Percentiles rank a stretch among this genome's conserved stretches.
Evolutionary conservation across 2,888 invertebrate species (phyloP).

Genomic region (Portevinia maculata): DNA sequence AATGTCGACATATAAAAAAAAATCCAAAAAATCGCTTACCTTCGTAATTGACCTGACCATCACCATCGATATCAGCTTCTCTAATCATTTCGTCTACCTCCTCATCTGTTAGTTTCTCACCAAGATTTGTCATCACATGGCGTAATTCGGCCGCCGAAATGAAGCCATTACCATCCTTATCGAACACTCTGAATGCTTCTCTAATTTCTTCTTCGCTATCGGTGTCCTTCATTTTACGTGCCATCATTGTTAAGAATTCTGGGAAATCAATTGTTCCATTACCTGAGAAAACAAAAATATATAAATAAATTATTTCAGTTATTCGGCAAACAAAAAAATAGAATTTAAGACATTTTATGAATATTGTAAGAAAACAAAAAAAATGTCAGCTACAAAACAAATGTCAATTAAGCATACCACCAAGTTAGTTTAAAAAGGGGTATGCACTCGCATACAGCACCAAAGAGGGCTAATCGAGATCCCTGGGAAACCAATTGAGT

Average conservation of each 20-base stretch:
- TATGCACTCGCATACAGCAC: too few relatives aligned
- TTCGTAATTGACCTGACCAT: slow-evolving; percentile 92
- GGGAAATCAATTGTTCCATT: slow-evolving; percentile 99
- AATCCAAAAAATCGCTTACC: slow-evolving; percentile 76
- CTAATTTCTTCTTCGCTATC: slow-evolving; percentile 99
- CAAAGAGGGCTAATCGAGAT: too few relatives aligned
- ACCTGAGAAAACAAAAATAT: slow-evolving; percentile 84
- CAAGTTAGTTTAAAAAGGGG: too few relatives aligned
- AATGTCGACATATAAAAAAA: slow-evolving; percentile 3
- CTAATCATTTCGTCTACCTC: slow-evolving; percentile 99
- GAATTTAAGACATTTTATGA: too few relatives aligned
- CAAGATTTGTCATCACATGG: slow-evolving; percentile 99
- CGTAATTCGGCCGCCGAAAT: slow-evolving; percentile 99
- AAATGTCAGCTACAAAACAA: too few relatives aligned
- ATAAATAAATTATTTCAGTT: background rate
- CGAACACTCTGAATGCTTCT: slow-evolving; percentile 99
- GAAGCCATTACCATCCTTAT: slow-evolving; percentile 99
- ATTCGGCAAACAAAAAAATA: background rate
- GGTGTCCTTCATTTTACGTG: slow-evolving; percentile 99
- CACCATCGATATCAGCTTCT: slow-evolving; percentile 99
- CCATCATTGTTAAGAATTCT: slow-evolving; percentile 99
- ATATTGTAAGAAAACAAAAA: background rate
- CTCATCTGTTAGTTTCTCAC: slow-evolving; percentile 99
- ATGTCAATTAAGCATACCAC: too few relatives aligned
- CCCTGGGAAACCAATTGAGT: too few relatives aligned